These are phyloP conservation scores for Asteroscopus sphinx DNA, from an alignment of 2,888 invertebrate species.

Conservation along the genomic window DNA sequence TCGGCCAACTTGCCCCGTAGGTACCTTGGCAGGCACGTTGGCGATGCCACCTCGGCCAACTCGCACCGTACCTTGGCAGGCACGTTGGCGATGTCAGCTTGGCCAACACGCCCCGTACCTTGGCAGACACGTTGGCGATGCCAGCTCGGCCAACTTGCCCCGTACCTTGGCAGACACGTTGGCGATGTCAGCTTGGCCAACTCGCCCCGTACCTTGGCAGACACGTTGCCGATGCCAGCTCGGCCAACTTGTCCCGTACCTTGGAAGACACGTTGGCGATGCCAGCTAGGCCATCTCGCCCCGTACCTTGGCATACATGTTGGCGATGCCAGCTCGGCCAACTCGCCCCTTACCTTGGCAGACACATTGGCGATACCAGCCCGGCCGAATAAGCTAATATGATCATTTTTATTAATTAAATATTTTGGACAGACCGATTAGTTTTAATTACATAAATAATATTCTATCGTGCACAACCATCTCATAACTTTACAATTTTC, in stretches of 20 bases:
- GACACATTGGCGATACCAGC: constrained; percentile 57
- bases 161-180: constrained; percentile 54
- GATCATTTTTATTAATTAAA: constrained; percentile 57
- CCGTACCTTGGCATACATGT: no score
- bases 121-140: no score
- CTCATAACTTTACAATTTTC: constrained; percentile 77
- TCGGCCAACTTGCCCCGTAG: no score
- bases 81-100: constrained; percentile 56
- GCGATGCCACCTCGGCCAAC: constrained; percentile 32
- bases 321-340: constrained; percentile 28
- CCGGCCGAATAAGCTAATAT: constrained; percentile 72
- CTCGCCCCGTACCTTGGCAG: no score
- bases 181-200: constrained; percentile 60
- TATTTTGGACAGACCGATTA: constrained; percentile 85
- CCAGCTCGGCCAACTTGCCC: constrained; percentile 36
- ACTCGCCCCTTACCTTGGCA: constrained; percentile 50
- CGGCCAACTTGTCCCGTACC: constrained; percentile 40
- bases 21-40: no score
- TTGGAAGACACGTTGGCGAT: constrained; percentile 59
- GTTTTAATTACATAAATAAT: constrained; percentile 76
- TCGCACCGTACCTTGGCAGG: constrained; percentile 53
- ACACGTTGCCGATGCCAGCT: no score
- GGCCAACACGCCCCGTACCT: no score
- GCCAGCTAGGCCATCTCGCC: no score
- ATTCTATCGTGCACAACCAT: constrained; percentile 89